phyloP scores from a whole-genome alignment of 2,113 vertebrate genomes.

The Corythaixoides concolor region DNA sequence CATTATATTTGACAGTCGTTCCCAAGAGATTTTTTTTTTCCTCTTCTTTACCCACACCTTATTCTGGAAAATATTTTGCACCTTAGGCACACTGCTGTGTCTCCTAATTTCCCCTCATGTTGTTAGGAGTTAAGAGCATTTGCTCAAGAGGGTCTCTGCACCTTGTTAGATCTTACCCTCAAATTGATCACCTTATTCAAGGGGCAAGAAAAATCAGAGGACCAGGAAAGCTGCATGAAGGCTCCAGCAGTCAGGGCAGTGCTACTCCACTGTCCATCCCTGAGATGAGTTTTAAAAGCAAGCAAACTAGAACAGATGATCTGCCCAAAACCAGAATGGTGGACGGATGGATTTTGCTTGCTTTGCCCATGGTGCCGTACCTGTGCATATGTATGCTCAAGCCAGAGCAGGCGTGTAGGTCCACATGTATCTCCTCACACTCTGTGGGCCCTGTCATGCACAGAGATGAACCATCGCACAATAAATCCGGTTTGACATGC shows the following conservation, averaged over 20 bases:
- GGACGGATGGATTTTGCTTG: not conserved
- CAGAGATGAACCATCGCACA: not conserved
- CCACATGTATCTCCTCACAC: not conserved
- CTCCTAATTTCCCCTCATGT: not conserved
- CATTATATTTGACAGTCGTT: not conserved
- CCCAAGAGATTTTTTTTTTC: not conserved
- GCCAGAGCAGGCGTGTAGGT: fast-evolving
- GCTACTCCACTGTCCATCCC: not conserved
- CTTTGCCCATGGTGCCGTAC: not conserved
- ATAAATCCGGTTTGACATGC: not conserved
- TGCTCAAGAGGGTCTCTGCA: not conserved
- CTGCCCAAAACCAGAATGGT: not conserved
- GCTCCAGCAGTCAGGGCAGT: not conserved
- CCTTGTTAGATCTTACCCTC: not conserved
- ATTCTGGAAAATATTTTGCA: not conserved
- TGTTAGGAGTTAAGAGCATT: not conserved
- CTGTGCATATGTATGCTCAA: fast-evolving
- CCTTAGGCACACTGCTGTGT: not conserved
- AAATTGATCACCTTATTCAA: not conserved
- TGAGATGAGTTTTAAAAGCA: not conserved
- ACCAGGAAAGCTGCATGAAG: not conserved
- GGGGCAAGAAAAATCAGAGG: not conserved
- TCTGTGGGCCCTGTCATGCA: not conserved
- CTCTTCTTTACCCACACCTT: not conserved
- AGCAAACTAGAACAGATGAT: not conserved